These are phyloP conservation scores for Euura lappo DNA, from an alignment of 1,140 invertebrate genomes.

Conservation along the genomic window DNA sequence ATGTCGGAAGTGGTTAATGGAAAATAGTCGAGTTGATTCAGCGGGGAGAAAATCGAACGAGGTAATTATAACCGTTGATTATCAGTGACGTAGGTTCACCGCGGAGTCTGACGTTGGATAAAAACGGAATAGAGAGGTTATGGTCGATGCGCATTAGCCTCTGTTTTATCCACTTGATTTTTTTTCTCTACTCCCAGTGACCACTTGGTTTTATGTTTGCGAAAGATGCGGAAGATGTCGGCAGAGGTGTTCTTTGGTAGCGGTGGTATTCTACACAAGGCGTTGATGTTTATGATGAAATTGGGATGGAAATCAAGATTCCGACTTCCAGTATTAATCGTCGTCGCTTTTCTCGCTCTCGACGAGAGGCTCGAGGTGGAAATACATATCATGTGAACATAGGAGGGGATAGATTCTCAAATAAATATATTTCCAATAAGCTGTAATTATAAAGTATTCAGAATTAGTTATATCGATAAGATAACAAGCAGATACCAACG, in stretches of 20 bases:
- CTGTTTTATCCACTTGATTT: not conserved
- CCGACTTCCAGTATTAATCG: constrained; percentile 63
- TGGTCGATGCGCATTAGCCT: not conserved
- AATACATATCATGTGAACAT: constrained; percentile 49
- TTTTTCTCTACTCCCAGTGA: not conserved
- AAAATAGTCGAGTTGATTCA: not conserved
- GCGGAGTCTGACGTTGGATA: not conserved
- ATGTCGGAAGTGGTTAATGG: not conserved
- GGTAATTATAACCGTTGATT: not conserved
- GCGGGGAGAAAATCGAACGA: not conserved
- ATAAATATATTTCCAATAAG: too few species aligned
- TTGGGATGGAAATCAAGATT: constrained; percentile 66
- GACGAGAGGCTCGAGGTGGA: constrained; percentile 64
- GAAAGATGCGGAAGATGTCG: constrained; percentile 31
- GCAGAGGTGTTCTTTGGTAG: constrained; percentile 42
- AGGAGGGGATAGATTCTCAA: too few species aligned
- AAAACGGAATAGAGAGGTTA: not conserved
- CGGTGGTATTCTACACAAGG: constrained; percentile 46
- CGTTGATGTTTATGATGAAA: constrained; percentile 62
- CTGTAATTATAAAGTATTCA: too few species aligned
- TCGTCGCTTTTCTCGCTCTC: constrained; percentile 62
- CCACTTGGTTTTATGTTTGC: not conserved
- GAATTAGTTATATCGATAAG: too few species aligned
- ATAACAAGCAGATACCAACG: too few species aligned
- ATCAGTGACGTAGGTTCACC: not conserved